Evolutionary conservation across 2,888 invertebrate genomes (phyloP), one percentile per base, ranked within the genome.

Genomic region (Dioctria rufipes): DNA sequence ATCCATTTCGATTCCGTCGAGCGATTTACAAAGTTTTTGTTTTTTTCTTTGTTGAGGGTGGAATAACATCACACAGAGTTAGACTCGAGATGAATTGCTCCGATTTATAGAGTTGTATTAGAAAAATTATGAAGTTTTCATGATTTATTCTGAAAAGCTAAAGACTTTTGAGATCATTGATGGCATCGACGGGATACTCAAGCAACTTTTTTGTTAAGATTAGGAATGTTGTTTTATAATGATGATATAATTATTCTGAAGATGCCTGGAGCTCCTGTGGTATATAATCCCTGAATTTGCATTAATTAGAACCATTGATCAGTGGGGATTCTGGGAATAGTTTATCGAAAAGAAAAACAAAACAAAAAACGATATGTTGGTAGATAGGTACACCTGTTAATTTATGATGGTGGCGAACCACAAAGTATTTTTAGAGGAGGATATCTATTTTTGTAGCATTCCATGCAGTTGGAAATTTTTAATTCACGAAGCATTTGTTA

Each of bases 1-100:
- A 65, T 65, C 11, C 65, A 65, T 65, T 65, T 65, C 65, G 40
- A 65, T 65, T 65, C 40, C 42, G 4, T 42, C 9, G 42, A 65
- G 40, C 42, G 6, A 65, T 65, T 65, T 65, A 40, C 39, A 54
- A 54, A 54, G n/a, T 8, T 54, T 54, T 3, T 54, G 11, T 54
- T 54, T 54, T n/a, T 25, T 25, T 25, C 25, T 25, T 25, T 25
- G 25, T 25, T 25, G 25, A n/a, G 54, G n/a, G n/a, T 54, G 4
- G 11, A 11, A 54, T 54, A 54, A n/a, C 54, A 54, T 8, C 11
- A 54, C 11, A 54, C 8, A 54, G 11, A 6, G 54, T n/a, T n/a
- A n/a, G 6, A 54, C 54, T 11, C n/a, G 1, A n/a, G 11, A 54
- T 54, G 11, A 54, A 54, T 54, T n/a, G 9, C 4, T 46, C 11